phyloP scores from a whole-genome alignment of 2,888 invertebrate genomes.

The Troides helena region DNA sequence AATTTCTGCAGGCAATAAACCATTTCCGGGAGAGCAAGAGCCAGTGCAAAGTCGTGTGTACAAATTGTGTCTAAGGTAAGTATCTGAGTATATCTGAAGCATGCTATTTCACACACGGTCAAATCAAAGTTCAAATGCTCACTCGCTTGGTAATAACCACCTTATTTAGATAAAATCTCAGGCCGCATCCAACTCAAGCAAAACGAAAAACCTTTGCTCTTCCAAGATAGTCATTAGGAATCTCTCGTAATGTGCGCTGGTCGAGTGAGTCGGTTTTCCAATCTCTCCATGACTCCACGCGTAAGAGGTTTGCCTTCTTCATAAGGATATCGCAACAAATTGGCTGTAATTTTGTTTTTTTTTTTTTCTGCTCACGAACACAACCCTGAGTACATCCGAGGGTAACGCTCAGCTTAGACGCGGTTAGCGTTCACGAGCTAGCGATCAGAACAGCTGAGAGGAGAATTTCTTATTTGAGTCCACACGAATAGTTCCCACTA shows the following conservation, averaged over 20 bases:
- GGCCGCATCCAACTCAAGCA: conserved; percentile 45
- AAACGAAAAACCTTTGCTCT: conserved; percentile 63
- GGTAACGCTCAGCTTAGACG: conserved; percentile 47
- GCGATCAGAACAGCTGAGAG: conserved; percentile 45
- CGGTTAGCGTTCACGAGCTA: conserved; percentile 61
- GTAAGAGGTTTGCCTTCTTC: conserved; percentile 66
- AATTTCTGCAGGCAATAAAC: neutral
- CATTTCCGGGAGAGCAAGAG: neutral
- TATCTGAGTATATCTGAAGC: neutral
- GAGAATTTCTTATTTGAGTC: conserved; percentile 68
- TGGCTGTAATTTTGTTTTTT: conserved; percentile 73
- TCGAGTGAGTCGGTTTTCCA: conserved; percentile 43
- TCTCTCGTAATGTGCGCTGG: conserved; percentile 46
- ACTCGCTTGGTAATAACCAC: conserved; percentile 47
- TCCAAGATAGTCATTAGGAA: conserved; percentile 65
- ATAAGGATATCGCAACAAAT: conserved; percentile 76
- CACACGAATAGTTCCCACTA: conserved; percentile 46
- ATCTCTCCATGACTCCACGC: conserved; percentile 53
- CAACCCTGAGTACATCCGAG: conserved; percentile 59
- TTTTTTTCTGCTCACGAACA: conserved; percentile 65
- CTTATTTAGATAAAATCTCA: conserved; percentile 62
- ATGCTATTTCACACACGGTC: neutral
- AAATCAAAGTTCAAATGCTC: conserved; percentile 16
- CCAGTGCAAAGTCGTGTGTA: neutral
- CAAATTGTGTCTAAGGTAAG: neutral